A percentile compares a stretch with the other conserved stretches of the same genome.
Conservation (phyloP, 2,797 vertebrate genomes). For the Syndactyla subalaris region DNA sequence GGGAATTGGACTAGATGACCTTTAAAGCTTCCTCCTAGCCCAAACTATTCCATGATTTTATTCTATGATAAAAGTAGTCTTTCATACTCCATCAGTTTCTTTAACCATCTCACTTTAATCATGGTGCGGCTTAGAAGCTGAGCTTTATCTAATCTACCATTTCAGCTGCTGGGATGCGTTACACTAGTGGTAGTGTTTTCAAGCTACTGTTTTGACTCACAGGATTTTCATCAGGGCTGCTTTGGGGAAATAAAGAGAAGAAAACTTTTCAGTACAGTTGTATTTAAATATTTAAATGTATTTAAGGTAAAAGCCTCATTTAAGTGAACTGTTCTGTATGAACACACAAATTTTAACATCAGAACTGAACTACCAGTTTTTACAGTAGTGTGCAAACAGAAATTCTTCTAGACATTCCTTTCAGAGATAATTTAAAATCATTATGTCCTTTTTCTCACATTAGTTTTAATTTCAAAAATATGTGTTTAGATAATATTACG, state of each 20-base stretch:
- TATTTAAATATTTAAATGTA: not conserved
- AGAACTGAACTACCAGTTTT: not conserved
- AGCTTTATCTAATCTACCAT: not conserved
- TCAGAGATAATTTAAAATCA: not conserved
- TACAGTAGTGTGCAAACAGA: not conserved
- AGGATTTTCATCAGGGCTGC: not conserved
- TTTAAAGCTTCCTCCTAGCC: not conserved
- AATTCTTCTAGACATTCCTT: not conserved
- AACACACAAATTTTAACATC: not conserved
- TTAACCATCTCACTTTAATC: not conserved
- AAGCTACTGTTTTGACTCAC: not conserved
- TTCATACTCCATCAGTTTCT: not conserved
- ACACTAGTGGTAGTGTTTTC: not conserved
- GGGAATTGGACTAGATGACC: not conserved
- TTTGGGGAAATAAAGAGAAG: not conserved
- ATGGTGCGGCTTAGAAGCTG: not conserved
- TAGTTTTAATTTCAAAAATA: not conserved
- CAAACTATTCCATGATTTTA: not conserved
- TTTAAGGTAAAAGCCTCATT: not conserved
- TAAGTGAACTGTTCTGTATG: not conserved
- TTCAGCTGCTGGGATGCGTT: not conserved
- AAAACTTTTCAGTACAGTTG: not conserved
- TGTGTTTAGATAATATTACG: not conserved
- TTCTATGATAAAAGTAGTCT: not conserved
- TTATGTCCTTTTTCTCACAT: not conserved